phyloP scores from a whole-genome alignment of 2,113 vertebrate genomes.

The Gavia stellata region DNA sequence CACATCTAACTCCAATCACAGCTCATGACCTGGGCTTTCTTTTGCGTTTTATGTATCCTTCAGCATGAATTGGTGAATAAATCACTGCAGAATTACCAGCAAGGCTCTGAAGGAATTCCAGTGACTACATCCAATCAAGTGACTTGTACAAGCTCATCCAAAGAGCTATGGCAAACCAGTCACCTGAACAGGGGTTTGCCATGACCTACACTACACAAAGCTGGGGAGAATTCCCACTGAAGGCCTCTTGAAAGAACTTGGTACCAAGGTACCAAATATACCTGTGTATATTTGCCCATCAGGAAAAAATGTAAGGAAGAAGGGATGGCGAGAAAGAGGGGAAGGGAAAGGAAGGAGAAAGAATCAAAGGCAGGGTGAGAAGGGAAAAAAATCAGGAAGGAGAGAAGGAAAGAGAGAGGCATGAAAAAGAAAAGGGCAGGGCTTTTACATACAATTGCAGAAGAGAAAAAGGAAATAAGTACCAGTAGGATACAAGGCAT shows the following conservation, averaged over 20 bases:
- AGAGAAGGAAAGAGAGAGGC: neutral
- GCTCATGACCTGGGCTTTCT: neutral
- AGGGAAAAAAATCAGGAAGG: neutral
- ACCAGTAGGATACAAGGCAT: neutral
- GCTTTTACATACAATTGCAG: neutral
- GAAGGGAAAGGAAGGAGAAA: neutral
- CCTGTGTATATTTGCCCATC: neutral
- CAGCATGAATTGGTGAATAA: neutral
- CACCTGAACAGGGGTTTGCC: neutral
- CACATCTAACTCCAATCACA: neutral
- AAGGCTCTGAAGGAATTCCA: neutral
- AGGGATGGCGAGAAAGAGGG: fast-evolving
- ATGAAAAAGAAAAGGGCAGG: neutral
- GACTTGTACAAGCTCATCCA: neutral
- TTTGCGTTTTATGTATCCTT: neutral
- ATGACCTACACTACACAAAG: neutral
- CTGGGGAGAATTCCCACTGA: neutral
- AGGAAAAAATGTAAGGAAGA: neutral
- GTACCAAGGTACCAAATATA: neutral
- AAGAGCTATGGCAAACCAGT: neutral
- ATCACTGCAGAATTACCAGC: neutral
- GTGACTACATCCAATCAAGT: too few relatives aligned
- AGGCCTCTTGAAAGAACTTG: neutral
- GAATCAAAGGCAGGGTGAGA: neutral
- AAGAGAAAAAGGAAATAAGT: neutral